These are phyloP conservation scores for Atherinosoma microstoma DNA, from an alignment of 2,797 vertebrate genomes.

Conservation along the genomic window DNA sequence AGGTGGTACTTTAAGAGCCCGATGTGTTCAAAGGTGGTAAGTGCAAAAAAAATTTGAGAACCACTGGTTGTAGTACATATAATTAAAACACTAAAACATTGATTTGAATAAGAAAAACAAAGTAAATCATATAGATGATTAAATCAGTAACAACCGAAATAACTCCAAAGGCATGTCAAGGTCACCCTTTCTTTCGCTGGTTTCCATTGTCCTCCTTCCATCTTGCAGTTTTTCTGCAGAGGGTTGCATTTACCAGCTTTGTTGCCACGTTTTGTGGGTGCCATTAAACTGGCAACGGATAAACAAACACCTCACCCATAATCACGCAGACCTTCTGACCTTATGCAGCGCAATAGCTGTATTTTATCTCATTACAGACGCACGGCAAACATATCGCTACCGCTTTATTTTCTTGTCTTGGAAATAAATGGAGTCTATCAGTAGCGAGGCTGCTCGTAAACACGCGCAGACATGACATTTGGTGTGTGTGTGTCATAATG, in stretches of 20 bases:
- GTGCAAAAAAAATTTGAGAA: no score
- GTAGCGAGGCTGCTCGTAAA: slow-evolving; percentile 9
- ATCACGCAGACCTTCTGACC: slow-evolving; percentile 31
- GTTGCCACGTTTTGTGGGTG: neutral
- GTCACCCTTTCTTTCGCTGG: neutral
- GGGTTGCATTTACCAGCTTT: neutral
- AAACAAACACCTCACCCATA: slow-evolving; percentile 1
- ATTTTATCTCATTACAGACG: slow-evolving; percentile 39
- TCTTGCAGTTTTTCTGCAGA: neutral
- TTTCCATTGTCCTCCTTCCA: neutral
- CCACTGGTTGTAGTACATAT: no score
- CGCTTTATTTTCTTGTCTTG: slow-evolving; percentile 12
- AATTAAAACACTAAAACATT: no score
- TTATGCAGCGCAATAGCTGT: slow-evolving; percentile 3
- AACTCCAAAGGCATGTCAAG: neutral
- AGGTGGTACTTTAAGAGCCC: no score
- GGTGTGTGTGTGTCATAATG: slow-evolving; percentile 50
- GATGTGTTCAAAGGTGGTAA: no score
- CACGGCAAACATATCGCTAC: slow-evolving; percentile 17
- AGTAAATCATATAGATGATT: no score
- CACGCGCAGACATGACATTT: slow-evolving; percentile 11
- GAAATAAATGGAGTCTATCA: slow-evolving; percentile 60
- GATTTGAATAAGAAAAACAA: no score
- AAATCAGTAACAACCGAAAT: no score
- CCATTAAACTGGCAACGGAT: neutral